Conservation (phyloP, 2,113 vertebrate genomes). For the Tyto alba region DNA sequence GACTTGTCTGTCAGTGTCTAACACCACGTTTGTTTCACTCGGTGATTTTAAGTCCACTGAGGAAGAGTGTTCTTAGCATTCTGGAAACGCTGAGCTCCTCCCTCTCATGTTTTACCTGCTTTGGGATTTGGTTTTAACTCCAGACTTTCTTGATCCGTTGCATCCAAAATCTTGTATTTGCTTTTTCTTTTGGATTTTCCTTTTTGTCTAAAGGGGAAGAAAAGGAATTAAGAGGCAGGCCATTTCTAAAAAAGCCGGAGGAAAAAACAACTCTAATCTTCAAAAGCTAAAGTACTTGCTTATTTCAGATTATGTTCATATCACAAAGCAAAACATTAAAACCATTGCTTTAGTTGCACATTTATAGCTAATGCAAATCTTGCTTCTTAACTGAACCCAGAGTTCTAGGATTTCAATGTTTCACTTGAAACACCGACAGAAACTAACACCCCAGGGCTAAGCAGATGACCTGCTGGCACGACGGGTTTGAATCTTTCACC, state of each 20-base stretch:
- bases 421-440: not conserved
- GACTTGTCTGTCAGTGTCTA: not conserved
- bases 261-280: not conserved
- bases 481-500: not conserved
- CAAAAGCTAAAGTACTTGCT: not conserved
- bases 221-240: not conserved
- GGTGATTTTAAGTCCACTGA: not conserved
- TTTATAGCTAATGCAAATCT: constrained; percentile 10
- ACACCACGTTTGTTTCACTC: not conserved
- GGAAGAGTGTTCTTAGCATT: not conserved
- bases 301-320: not conserved
- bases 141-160: constrained; percentile 86
- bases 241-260: not conserved
- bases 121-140: constrained; percentile 84
- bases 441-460: not conserved
- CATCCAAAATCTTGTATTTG: constrained; percentile 94
- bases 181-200: constrained; percentile 91
- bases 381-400: not conserved
- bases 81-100: not conserved
- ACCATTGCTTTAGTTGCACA: not conserved
- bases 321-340: not conserved
- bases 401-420: not conserved
- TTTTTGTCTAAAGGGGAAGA: constrained; percentile 77
- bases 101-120: constrained; percentile 75
- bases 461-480: not conserved